A percentile compares a stretch with the other conserved stretches of the same genome.
Conservation (phyloP, 2,888 invertebrate genomes). For the Drosophila villosipedis region DNA sequence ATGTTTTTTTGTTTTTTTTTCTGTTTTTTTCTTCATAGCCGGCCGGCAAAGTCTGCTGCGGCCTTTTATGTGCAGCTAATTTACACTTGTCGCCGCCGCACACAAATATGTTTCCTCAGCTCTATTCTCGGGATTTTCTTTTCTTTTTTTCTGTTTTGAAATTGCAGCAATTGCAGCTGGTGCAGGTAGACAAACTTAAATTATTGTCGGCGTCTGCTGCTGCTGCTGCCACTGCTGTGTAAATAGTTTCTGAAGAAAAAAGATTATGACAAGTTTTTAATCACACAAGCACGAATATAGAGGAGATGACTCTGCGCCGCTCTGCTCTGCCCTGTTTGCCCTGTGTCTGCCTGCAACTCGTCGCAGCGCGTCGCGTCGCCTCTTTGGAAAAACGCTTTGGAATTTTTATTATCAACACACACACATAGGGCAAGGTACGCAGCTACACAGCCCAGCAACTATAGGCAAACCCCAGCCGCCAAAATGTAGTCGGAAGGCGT, state of each 20-base stretch:
- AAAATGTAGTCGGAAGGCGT: conserved; percentile 35
- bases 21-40: conserved; percentile 14
- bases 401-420: conserved; percentile 71
- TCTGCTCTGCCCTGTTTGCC: not conserved
- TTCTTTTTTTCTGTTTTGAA: conserved; percentile 56
- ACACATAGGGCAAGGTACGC: not conserved
- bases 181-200: conserved; percentile 52
- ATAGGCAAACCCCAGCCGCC: not conserved
- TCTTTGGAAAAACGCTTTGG: conserved; percentile 76
- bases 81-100: conserved; percentile 61
- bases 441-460: not conserved
- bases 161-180: conserved; percentile 35
- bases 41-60: conserved; percentile 33
- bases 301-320: conserved; percentile 19
- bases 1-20: not conserved
- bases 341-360: not conserved
- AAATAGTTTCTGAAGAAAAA: conserved; percentile 76
- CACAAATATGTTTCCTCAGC: conserved; percentile 52
- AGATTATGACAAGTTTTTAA: conserved; percentile 79
- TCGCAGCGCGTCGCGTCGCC: not conserved
- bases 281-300: conserved; percentile 50
- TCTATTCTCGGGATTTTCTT: conserved; percentile 55
- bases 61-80: conserved; percentile 61
- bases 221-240: conserved; percentile 43
- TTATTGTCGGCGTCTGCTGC: conserved; percentile 25